phyloP scores from a whole-genome alignment of 1,140 invertebrate genomes.

The Cardiocondyla obscurior region DNA sequence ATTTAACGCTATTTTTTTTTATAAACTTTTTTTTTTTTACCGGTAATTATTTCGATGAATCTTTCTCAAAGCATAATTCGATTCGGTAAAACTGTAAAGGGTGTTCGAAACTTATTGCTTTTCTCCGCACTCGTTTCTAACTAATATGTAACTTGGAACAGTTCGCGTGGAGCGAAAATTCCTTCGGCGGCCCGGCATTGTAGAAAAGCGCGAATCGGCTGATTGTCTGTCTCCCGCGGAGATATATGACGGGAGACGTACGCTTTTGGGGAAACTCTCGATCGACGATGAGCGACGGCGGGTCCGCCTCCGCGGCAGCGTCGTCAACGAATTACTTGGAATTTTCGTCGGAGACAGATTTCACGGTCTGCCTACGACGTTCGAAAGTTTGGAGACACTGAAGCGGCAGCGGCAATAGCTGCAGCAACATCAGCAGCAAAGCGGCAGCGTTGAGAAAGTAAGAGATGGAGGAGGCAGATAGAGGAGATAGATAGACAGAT shows the following conservation, averaged over 20 bases:
- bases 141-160: constrained; percentile 22
- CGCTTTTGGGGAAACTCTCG: constrained; percentile 38
- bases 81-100: background rate
- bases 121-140: background rate
- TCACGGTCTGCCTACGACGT: constrained; percentile 75
- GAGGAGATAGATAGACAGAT: constrained; percentile 37
- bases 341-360: constrained; percentile 73
- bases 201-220: constrained; percentile 29
- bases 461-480: constrained; percentile 50
- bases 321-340: constrained; percentile 64
- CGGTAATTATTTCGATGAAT: background rate
- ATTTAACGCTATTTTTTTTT: background rate
- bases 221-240: constrained; percentile 51
- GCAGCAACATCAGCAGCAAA: constrained; percentile 33
- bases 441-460: constrained; percentile 29
- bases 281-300: constrained; percentile 57
- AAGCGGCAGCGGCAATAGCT: constrained; percentile 47
- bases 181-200: constrained; percentile 7
- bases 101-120: constrained; percentile 1
- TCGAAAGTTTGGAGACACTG: constrained; percentile 73
- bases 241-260: constrained; percentile 36
- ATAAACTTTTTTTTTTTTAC: background rate
- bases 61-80: constrained; percentile 9
- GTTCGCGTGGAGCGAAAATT: background rate
- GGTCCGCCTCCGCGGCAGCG: constrained; percentile 24